Evolutionary conservation across 2,113 vertebrate genomes (phyloP), one percentile per base, ranked within the genome.

Genomic region (Dissostichus mawsoni): DNA sequence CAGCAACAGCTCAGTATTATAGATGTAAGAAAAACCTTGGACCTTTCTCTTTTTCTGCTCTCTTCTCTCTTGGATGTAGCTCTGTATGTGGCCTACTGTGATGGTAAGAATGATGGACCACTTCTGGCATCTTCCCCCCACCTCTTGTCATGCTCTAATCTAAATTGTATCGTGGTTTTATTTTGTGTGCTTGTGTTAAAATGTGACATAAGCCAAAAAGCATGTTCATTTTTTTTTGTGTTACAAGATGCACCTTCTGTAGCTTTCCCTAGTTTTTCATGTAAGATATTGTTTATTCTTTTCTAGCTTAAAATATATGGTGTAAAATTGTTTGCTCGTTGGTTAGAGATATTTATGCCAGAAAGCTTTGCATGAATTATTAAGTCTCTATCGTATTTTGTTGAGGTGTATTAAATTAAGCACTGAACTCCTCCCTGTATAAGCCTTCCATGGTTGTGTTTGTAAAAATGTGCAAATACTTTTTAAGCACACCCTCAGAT

Each of bases 61-160:
- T 76, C 81, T 0, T 92, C 61, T 89, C 63, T 82, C 51, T 86
- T 90, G 90, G 90, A 92, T 86, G 76, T 93, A 96, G 95, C 93
- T 96, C 89, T 95, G 95, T 92, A 95, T 96, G 95, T 95, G 95
- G 95, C 95, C 95, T 53, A 96, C 95, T 48, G 94, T 96, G 92
- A 96, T 96, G 95, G 95, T 96, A 95, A 96, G 95, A 85, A 74
- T 41, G 14, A 56, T 11, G 58, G 76, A 67, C 71, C 75, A 57
- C 41, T 25, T 55, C 73, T 82, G 67, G 80, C 73, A 73, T 81
- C 76, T 63, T 53, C 65, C 81, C 80, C 33, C 44, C 65, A 29
- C 73, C 69, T 23, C 18, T 78, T 62, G 36, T 81, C 55, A 69
- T 81, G 41, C 71, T 62, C 23, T 51, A 16, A 75, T 63, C 36